phyloP scores from a whole-genome alignment of 1,140 invertebrate genomes.

The Caerostris darwini region DNA sequence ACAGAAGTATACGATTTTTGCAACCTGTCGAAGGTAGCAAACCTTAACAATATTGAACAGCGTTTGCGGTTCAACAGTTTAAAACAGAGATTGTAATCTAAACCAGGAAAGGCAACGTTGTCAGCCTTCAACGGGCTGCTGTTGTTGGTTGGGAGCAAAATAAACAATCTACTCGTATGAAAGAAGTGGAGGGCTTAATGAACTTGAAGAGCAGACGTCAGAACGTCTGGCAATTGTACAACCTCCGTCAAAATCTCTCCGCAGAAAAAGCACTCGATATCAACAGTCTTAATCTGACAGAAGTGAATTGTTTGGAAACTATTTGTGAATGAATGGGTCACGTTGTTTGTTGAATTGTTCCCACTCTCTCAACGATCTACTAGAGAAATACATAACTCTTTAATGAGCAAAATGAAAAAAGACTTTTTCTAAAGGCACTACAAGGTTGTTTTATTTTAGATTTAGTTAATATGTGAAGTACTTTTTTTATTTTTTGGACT shows the following conservation, averaged over 20 bases:
- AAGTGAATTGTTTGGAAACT: not conserved
- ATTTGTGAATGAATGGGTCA: not conserved
- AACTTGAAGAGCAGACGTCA: not conserved
- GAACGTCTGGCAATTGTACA: not conserved
- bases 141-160: not conserved
- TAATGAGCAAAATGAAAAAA: not conserved
- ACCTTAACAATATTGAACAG: not conserved
- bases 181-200: not conserved
- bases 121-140: not conserved
- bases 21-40: not conserved
- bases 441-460: too few species aligned
- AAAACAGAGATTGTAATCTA: not conserved
- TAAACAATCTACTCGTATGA: not conserved
- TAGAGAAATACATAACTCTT: not conserved
- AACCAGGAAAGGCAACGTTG: not conserved
- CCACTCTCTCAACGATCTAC: not conserved
- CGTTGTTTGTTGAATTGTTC: not conserved
- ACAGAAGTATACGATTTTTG: not conserved
- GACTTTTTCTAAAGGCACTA: too few species aligned
- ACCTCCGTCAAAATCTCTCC: not conserved
- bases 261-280: not conserved
- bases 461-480: too few species aligned
- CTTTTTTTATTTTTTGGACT: too few species aligned
- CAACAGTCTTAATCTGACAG: not conserved
- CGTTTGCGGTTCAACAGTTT: conserved; percentile 2